These are phyloP conservation scores for Erythrocercus mccallii DNA, from an alignment of 2,113 vertebrate genomes.

Conservation along the genomic window DNA sequence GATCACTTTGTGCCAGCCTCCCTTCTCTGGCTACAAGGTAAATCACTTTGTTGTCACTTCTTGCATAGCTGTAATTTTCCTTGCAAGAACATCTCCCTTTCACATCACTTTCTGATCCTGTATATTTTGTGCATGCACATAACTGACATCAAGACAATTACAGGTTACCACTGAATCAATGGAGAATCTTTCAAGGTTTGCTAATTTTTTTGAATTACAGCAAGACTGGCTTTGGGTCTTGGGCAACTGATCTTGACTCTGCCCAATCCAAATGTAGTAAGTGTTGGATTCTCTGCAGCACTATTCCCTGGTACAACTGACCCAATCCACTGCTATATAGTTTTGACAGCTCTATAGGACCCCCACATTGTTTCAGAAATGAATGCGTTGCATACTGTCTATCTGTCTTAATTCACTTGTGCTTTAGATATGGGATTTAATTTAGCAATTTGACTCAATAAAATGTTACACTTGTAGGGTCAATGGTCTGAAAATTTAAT, in stretches of 20 bases:
- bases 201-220: slow-evolving; percentile 35
- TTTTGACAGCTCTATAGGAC: slow-evolving; percentile 43
- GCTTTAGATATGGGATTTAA: slow-evolving; percentile 81
- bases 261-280: not conserved
- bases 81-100: not conserved
- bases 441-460: slow-evolving; percentile 88
- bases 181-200: not conserved
- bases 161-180: not conserved
- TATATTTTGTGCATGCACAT: not conserved
- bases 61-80: not conserved
- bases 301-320: not conserved
- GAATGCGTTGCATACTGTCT: slow-evolving; percentile 66
- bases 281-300: not conserved
- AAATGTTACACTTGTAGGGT: slow-evolving; percentile 85
- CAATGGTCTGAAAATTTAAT: slow-evolving; percentile 89
- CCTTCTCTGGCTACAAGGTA: not conserved
- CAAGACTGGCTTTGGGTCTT: not conserved
- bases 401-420: slow-evolving; percentile 79
- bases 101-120: not conserved
- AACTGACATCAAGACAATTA: not conserved
- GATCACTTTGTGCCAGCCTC: not conserved
- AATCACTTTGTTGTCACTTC: not conserved
- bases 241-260: not conserved
- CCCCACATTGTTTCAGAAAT: slow-evolving; percentile 58
- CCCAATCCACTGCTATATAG: not conserved